Conservation (phyloP, 2,888 invertebrate genomes). For the Onchidella celtica region DNA sequence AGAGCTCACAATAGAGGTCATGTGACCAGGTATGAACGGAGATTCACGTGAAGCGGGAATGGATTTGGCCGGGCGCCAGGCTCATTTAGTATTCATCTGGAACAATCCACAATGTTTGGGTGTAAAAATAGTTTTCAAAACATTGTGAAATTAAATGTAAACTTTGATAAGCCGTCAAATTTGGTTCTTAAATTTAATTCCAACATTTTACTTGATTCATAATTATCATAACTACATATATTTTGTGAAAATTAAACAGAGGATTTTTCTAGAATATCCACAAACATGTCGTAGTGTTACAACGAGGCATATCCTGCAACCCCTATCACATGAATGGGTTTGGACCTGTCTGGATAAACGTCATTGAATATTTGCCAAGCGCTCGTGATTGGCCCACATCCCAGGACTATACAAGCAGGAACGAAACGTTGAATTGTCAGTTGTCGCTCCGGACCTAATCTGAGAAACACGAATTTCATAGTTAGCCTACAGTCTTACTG, state of each 20-base stretch:
- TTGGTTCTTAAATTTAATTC: too few species aligned
- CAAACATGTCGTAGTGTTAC: conserved; percentile 26
- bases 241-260: not conserved
- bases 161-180: too few species aligned
- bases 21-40: not conserved
- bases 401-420: conserved; percentile 36
- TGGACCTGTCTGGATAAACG: conserved; percentile 2
- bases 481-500: not conserved
- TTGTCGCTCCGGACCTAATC: not conserved
- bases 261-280: not conserved
- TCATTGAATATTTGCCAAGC: conserved; percentile 45
- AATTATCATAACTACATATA: not conserved
- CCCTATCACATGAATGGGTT: conserved; percentile 8
- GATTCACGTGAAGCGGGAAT: conserved; percentile 20
- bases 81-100: conserved; percentile 1
- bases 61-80: conserved; percentile 35
- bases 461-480: too few species aligned
- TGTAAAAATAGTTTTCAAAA: conserved; percentile 32
- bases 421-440: not conserved
- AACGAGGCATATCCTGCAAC: not conserved
- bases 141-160: conserved; percentile 17
- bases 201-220: not conserved
- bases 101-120: not conserved
- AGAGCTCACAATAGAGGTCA: not conserved
- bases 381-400: conserved; percentile 41